phyloP scores from a whole-genome alignment of 2,888 invertebrate genomes.

The Cheilosia pagana region DNA sequence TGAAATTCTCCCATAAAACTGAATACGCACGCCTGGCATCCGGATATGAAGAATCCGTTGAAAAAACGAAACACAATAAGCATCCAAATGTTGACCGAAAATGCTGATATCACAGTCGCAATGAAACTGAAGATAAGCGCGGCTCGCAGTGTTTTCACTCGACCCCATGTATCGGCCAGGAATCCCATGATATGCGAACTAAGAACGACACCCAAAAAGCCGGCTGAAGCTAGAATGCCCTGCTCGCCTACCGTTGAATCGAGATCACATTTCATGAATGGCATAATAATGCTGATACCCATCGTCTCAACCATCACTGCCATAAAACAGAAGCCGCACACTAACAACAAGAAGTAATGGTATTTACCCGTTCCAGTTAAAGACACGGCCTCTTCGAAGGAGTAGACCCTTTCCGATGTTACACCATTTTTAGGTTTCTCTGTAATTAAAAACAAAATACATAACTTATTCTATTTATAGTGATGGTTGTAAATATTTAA shows the following conservation, averaged over 20 bases:
- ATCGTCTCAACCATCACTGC: slow-evolving; percentile 88
- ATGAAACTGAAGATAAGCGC: slow-evolving; percentile 85
- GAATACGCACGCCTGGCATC: slow-evolving; percentile 85
- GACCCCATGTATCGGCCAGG: slow-evolving; percentile 89
- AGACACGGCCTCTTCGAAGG: slow-evolving; percentile 81
- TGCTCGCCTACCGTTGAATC: slow-evolving; percentile 86
- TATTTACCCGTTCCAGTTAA: slow-evolving; percentile 86
- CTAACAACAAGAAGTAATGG: slow-evolving; percentile 86
- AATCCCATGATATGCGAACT: slow-evolving; percentile 93
- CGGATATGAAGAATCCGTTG: slow-evolving; percentile 86
- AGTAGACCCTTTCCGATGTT: slow-evolving; percentile 72
- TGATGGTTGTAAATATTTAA: no score
- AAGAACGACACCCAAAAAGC: slow-evolving; percentile 88
- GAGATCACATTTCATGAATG: slow-evolving; percentile 88
- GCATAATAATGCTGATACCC: slow-evolving; percentile 87
- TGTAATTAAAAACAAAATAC: slow-evolving; percentile 6
- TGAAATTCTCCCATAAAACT: slow-evolving; percentile 87
- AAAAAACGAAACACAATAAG: slow-evolving; percentile 86
- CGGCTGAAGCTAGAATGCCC: slow-evolving; percentile 87
- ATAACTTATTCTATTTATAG: no score
- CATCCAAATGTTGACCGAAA: slow-evolving; percentile 86
- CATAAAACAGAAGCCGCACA: slow-evolving; percentile 87
- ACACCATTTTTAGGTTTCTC: slow-evolving; percentile 26
- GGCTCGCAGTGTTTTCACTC: slow-evolving; percentile 86
- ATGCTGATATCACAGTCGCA: slow-evolving; percentile 85